Conservation (phyloP, 2,888 invertebrate genomes). For the Crepidodera aurea region DNA sequence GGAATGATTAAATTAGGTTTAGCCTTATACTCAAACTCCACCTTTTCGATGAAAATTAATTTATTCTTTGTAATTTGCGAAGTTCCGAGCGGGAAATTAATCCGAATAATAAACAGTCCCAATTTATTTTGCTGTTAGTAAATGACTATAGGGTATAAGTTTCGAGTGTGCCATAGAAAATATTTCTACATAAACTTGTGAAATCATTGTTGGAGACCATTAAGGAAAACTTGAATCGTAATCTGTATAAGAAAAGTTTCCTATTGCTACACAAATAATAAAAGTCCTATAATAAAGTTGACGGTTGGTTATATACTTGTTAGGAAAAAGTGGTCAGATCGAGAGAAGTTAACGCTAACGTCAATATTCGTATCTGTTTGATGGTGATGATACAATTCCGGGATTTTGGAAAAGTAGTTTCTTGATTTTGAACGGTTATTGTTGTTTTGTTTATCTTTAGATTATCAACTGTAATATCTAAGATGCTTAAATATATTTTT, state of each 20-base stretch:
- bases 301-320: constrained; percentile 23
- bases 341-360: constrained; percentile 22
- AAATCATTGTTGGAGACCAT: constrained; percentile 44
- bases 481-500: too few species aligned
- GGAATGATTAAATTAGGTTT: too few species aligned
- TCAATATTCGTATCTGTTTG: constrained; percentile 35
- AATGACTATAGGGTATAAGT: constrained; percentile 38
- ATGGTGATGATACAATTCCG: background rate
- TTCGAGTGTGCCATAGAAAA: constrained; percentile 40
- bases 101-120: constrained; percentile 39
- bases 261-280: constrained; percentile 45
- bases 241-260: constrained; percentile 46
- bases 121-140: constrained; percentile 36
- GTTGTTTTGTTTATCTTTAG: constrained; percentile 2
- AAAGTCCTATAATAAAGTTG: constrained; percentile 42
- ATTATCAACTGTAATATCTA: background rate
- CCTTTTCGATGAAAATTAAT: constrained; percentile 17
- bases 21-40: background rate
- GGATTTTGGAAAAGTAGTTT: background rate
- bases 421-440: background rate
- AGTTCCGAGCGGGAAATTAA: constrained; percentile 3
- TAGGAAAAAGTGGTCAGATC: constrained; percentile 37
- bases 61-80: constrained; percentile 7
- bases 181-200: constrained; percentile 43
- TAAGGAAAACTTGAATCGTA: constrained; percentile 44